Conservation (phyloP, 1,140 invertebrate genomes). For the Leguminivora glycinivorella region DNA sequence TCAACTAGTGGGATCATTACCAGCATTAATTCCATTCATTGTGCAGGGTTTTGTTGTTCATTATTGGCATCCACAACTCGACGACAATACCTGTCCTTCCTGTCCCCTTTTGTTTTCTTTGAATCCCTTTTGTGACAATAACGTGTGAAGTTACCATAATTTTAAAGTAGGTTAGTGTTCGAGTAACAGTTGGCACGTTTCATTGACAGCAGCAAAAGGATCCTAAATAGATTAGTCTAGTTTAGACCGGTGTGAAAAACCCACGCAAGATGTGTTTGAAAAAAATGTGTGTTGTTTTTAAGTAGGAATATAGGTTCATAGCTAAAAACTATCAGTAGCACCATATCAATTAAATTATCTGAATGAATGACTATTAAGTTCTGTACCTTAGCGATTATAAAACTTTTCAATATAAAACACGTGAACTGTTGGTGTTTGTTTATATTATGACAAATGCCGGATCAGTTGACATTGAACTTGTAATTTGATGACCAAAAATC, state of each 20-base stretch:
- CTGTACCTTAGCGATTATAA: background rate
- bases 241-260: slow-evolving; percentile 35
- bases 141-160: slow-evolving; percentile 11
- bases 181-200: slow-evolving; percentile 63
- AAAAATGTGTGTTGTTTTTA: background rate
- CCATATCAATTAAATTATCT: too few species aligned
- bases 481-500: background rate
- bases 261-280: slow-evolving; percentile 25
- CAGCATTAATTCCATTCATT: slow-evolving; percentile 2
- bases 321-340: background rate
- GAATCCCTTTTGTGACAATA: background rate
- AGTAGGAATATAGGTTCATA: background rate
- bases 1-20: slow-evolving; percentile 21
- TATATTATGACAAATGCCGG: background rate
- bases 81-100: slow-evolving; percentile 31
- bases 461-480: slow-evolving; percentile 13
- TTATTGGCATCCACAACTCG: slow-evolving; percentile 17
- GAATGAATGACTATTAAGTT: background rate
- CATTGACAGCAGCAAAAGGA: slow-evolving; percentile 48
- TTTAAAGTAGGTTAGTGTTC: slow-evolving; percentile 54
- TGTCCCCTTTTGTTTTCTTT: slow-evolving; percentile 31
- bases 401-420: background rate
- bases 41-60: slow-evolving; percentile 7
- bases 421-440: background rate
- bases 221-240: slow-evolving; percentile 51